Evolutionary conservation across 2,797 vertebrate species (phyloP), one percentile per base, ranked within the genome.

Genomic region (Gambelia wislizenii): DNA sequence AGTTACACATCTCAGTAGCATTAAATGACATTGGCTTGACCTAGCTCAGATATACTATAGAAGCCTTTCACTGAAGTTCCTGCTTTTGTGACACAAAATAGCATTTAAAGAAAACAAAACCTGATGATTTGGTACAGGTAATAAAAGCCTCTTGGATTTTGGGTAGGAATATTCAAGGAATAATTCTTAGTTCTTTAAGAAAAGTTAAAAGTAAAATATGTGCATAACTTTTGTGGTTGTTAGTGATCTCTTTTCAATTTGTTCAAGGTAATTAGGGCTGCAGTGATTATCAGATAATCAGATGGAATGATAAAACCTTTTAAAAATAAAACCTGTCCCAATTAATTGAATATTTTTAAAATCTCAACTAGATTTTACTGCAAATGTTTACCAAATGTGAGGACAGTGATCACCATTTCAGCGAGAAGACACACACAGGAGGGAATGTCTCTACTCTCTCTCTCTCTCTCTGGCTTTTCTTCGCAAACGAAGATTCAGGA

Each of bases 51-150:
- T 49, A 69, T 8, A 18, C 25, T 78, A 25, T 39, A 52, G n/a
- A 87, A 87, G 20, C 69, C 56, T 67, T 79, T 69, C n/a, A 69
- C 59, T 86, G 13, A 52, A 56, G 56, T 56, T 75, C 36, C n/a
- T 85, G 52, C 56, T 64, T 76, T 47, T 76, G 9, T 76, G 42
- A 54, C 3, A 44, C 42, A 64, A 36, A n/a, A 25, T 61, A 30
- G 27, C n/a, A 13, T 67, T 86, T 49, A 8, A 3, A 74, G 54
- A 16, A 49, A 52, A 49, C 22, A 70, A 25, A 70, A 70, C n/a
- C 64, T 52, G 82, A 13, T 70, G 2, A 52, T 54, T 54, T 13
- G 16, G 54, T 70, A 69, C 70, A 70, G 52, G 52, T 77, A 67
- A 49, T 78, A 78, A 61, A 59, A 0, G 56, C 20, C 44, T 52